phyloP scores from a whole-genome alignment of 1,140 invertebrate genomes.

The Cataglyphis hispanica region DNA sequence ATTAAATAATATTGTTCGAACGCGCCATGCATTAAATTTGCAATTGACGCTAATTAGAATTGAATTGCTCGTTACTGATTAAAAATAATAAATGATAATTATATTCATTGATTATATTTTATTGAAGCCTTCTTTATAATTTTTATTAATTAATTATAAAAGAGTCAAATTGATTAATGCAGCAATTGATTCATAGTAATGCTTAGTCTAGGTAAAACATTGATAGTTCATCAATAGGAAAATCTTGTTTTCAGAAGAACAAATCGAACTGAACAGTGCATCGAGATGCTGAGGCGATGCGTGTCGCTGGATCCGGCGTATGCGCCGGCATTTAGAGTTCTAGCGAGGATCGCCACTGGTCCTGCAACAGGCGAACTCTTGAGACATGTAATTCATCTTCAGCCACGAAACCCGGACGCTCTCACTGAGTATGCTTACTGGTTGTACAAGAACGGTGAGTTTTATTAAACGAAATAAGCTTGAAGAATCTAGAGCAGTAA shows the following conservation, averaged over 20 bases:
- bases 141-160: background rate
- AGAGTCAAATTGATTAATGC: background rate
- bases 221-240: background rate
- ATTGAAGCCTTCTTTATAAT: background rate
- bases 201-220: background rate
- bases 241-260: slow-evolving; percentile 87
- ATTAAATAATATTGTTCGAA: slow-evolving; percentile 44
- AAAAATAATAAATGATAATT: slow-evolving; percentile 44
- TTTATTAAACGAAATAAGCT: slow-evolving; percentile 40
- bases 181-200: background rate
- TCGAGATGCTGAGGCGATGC: slow-evolving; percentile 90
- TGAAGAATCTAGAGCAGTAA: slow-evolving; percentile 5
- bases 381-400: slow-evolving; percentile 88
- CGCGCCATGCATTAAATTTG: slow-evolving; percentile 35
- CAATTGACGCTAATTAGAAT: slow-evolving; percentile 46
- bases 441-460: slow-evolving; percentile 89
- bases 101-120: background rate
- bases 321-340: slow-evolving; percentile 90
- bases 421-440: slow-evolving; percentile 90
- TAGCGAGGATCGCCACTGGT: slow-evolving; percentile 88
- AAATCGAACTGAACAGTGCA: slow-evolving; percentile 89
- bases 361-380: slow-evolving; percentile 86
- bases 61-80: slow-evolving; percentile 17
- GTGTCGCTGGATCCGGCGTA: slow-evolving; percentile 89
- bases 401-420: slow-evolving; percentile 90